A percentile compares a stretch with the other conserved stretches of the same genome.
These are phyloP conservation scores for Pemphredon lugubris DNA, from an alignment of 2,888 invertebrate species.

Conservation along the genomic window DNA sequence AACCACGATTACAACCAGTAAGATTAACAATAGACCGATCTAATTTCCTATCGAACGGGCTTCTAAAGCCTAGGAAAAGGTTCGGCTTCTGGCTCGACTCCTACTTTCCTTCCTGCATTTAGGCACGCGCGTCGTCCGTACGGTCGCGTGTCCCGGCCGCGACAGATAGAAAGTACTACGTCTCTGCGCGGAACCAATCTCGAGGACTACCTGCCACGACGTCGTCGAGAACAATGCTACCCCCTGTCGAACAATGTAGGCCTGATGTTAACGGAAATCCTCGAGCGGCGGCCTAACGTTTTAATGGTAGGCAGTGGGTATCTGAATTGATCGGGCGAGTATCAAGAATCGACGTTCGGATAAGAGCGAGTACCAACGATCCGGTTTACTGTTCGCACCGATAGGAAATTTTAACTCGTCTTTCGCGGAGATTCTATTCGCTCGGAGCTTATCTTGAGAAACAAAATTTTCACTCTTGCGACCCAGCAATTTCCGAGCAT, in stretches of 20 bases:
- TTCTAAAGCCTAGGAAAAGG: conserved; percentile 17
- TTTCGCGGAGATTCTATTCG: too few species aligned
- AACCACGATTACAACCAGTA: too few species aligned
- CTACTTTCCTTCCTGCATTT: conserved; percentile 74
- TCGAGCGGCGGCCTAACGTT: conserved; percentile 15
- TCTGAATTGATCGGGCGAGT: too few species aligned
- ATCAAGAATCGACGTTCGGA: too few species aligned
- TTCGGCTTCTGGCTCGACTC: conserved; percentile 23
- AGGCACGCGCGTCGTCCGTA: conserved; percentile 69
- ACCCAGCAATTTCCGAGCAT: too few species aligned
- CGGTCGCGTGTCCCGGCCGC: conserved; percentile 70
- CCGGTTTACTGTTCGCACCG: too few species aligned
- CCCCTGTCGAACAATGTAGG: conserved; percentile 50
- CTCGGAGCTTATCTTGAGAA: too few species aligned
- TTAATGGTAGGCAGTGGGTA: too few species aligned
- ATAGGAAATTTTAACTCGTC: too few species aligned
- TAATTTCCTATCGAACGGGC: conserved; percentile 62
- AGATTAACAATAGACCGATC: too few species aligned
- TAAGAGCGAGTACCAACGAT: too few species aligned
- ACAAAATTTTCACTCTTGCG: too few species aligned
- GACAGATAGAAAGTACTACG: conserved; percentile 74
- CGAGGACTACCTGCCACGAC: conserved; percentile 47
- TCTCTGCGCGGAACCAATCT: conserved; percentile 47
- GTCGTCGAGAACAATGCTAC: conserved; percentile 54
- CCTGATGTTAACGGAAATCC: conserved; percentile 40